Conservation (phyloP, 2,113 vertebrate species). For the Piaya cayana region DNA sequence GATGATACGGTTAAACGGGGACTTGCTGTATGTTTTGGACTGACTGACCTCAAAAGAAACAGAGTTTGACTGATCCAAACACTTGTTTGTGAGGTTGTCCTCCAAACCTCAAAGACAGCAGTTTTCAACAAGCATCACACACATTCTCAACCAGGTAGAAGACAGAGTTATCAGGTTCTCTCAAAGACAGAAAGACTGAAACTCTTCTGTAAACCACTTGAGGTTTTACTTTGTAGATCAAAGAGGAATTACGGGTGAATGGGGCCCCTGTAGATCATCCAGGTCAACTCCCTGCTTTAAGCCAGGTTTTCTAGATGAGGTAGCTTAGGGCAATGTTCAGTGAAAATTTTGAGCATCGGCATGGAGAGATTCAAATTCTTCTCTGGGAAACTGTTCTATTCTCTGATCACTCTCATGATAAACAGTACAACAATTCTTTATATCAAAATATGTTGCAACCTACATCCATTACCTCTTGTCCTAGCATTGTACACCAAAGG, state of each 20-base stretch:
- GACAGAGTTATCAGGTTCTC: not conserved
- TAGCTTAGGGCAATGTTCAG: accelerated
- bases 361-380: not conserved
- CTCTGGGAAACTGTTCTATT: not conserved
- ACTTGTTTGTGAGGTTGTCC: not conserved
- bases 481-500: not conserved
- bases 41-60: not conserved
- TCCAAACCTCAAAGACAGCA: not conserved
- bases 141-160: not conserved
- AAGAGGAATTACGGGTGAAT: not conserved
- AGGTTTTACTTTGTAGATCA: not conserved
- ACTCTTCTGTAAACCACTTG: accelerated
- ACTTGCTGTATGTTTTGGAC: not conserved
- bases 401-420: not conserved
- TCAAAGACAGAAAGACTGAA: not conserved
- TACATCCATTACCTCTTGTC: not conserved
- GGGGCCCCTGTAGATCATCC: not conserved
- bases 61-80: not conserved
- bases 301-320: not conserved
- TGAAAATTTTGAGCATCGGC: not conserved
- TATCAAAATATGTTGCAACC: not conserved
- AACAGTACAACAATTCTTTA: not conserved
- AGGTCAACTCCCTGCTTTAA: not conserved
- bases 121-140: not conserved
- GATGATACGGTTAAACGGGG: not conserved